Conservation (phyloP, 2,113 vertebrate genomes). For the Prochilodus magdalenae region DNA sequence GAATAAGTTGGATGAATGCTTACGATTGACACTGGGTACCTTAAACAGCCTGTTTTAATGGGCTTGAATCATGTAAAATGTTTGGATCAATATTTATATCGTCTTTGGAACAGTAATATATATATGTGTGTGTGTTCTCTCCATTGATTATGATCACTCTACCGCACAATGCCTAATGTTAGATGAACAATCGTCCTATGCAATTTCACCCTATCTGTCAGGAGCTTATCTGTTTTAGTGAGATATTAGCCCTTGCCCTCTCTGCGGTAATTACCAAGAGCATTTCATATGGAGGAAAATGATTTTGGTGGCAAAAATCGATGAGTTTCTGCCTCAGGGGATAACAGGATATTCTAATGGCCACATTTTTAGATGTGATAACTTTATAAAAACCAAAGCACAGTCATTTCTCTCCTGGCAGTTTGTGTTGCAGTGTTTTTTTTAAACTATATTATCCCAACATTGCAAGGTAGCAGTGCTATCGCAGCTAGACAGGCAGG, state of each 20-base stretch:
- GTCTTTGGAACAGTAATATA: slow-evolving; percentile 9
- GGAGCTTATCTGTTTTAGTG: slow-evolving; percentile 28
- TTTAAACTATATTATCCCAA: not conserved
- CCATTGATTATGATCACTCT: slow-evolving; percentile 28
- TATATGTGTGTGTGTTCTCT: not conserved
- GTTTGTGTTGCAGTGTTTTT: slow-evolving; percentile 36
- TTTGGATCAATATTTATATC: slow-evolving; percentile 39
- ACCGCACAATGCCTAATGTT: slow-evolving; percentile 46
- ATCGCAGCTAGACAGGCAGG: not conserved
- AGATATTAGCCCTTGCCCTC: slow-evolving; percentile 31
- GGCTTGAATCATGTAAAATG: slow-evolving; percentile 29
- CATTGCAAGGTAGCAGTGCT: not conserved
- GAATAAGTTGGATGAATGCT: slow-evolving; percentile 1
- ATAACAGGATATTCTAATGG: slow-evolving; percentile 34
- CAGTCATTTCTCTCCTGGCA: not conserved
- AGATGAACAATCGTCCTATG: slow-evolving; percentile 46
- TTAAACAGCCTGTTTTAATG: slow-evolving; percentile 31
- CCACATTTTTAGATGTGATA: slow-evolving; percentile 39
- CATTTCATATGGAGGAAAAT: slow-evolving; percentile 25
- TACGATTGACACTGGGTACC: slow-evolving; percentile 28
- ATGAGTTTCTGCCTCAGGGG: slow-evolving; percentile 44
- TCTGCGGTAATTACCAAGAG: slow-evolving; percentile 34
- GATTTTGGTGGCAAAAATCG: slow-evolving; percentile 21
- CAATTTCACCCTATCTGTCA: slow-evolving; percentile 26
- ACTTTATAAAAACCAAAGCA: slow-evolving; percentile 49